phyloP scores from a whole-genome alignment of 2,888 invertebrate species.

The Atrina japonica region DNA sequence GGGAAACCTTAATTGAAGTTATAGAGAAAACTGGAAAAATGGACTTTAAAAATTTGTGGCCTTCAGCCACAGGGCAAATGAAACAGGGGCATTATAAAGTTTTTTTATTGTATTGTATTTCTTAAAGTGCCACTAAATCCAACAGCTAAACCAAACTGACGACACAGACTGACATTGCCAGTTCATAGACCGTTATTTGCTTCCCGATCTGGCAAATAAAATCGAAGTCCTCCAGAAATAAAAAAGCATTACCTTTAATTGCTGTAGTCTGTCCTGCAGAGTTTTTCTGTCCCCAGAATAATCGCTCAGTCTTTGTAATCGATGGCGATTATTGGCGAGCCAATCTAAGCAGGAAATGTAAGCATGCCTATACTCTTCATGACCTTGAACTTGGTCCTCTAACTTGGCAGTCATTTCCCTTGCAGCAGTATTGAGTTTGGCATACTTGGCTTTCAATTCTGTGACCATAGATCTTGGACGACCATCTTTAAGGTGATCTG shows the following conservation, averaged over 20 bases:
- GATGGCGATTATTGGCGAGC: constrained; percentile 94
- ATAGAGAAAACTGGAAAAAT: too few species aligned
- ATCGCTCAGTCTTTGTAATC: constrained; percentile 89
- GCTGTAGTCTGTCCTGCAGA: constrained; percentile 87
- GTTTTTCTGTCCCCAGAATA: constrained; percentile 92
- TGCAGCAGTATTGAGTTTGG: constrained; percentile 26
- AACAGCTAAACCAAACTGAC: too few species aligned
- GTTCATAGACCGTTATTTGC: too few species aligned
- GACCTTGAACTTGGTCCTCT: constrained; percentile 87
- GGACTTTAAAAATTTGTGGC: too few species aligned
- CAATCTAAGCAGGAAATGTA: constrained; percentile 82
- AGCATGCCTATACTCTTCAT: constrained; percentile 85
- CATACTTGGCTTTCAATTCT: constrained; percentile 67
- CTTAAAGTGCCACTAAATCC: too few species aligned
- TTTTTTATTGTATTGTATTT: too few species aligned
- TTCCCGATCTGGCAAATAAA: too few species aligned
- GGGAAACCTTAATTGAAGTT: too few species aligned
- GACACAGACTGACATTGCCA: too few species aligned
- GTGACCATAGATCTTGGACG: constrained; percentile 84
- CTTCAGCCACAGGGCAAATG: too few species aligned
- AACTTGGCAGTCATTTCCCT: constrained; percentile 88
- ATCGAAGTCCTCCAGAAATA: too few species aligned
- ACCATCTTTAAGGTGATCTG: constrained; percentile 92
- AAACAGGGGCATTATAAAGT: too few species aligned
- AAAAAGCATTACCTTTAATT: constrained; percentile 63